Evolutionary conservation across 30 jellyfish, hydroid and myxozoan genomes (phyloP).

Genomic region (Cassiopea andromeda): DNA sequence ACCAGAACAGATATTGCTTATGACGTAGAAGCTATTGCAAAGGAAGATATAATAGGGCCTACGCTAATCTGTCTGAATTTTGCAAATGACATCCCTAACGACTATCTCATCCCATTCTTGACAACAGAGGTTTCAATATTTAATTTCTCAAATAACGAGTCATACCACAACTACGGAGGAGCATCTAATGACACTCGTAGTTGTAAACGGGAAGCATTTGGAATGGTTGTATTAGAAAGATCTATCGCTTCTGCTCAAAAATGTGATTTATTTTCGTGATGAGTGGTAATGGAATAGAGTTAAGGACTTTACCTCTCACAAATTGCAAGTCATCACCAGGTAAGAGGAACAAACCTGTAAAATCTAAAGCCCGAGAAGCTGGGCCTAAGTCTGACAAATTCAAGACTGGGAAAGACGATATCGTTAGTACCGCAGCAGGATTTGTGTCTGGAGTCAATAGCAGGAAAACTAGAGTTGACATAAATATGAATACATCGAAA

Average conservation of each 20-base stretch:
- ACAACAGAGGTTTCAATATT: too few species aligned
- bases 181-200: not conserved
- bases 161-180: not conserved
- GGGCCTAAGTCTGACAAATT: constrained; percentile 41
- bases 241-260: not conserved
- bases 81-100: too few species aligned
- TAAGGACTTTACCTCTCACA: constrained; percentile 41
- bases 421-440: constrained; percentile 6
- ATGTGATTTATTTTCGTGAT: constrained; percentile 10
- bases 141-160: not conserved
- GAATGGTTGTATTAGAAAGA: not conserved
- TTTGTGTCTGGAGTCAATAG: not conserved
- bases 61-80: too few species aligned
- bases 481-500: constrained; percentile 51
- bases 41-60: too few species aligned
- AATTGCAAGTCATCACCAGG: not conserved
- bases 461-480: not conserved
- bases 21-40: too few species aligned
- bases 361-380: constrained; percentile 11
- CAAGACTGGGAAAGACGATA: constrained; percentile 28
- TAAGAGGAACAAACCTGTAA: not conserved
- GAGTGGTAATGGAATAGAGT: constrained; percentile 49
- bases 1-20: too few species aligned
- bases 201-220: not conserved
- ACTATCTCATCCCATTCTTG: too few species aligned